Evolutionary conservation across 2,797 vertebrate species (phyloP), one percentile per base, ranked within the genome.

Genomic region (Phalanger gymnotis): DNA sequence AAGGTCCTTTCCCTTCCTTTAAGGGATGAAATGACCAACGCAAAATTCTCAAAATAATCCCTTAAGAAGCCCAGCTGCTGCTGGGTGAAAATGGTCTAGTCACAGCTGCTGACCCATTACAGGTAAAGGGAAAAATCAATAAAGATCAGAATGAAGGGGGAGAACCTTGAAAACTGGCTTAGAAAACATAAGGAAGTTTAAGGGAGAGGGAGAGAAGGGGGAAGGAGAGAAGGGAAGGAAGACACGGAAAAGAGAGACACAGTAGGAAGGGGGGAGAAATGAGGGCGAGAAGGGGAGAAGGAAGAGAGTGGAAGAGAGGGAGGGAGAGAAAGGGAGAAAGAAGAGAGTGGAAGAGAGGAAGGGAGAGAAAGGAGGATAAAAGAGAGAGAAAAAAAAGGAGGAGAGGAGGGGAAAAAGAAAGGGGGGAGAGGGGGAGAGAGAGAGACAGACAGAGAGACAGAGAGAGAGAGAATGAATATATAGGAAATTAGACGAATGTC

Each of bases 401-500:
- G 4, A 40, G 11, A 16, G 30, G 51, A 11, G 25, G 6, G 90
- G 54, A 1, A 30, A 1, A 4, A 12, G 31, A 34, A 2, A 98
- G 98, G 95, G 98, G 98, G 98, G 98, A 98, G 98, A 98, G 98
- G 93, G 95, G 94, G 95, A 96, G 96, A 7, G 40, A n/a, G 66
- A 54, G 14, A 53, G n/a, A 40, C 53, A 51, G 31, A n/a, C 13
- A 1, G 98, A 98, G 98, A 98, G 98, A 99, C 98, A 99, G 98
- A 98, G 98, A 98, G 54, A 73, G 51, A 92, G 96, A 97, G 56
- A 90, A 53, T 25, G 54, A 54, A 0, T 5, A 27, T 52, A 57
- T 57, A 57, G 28, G 57, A 53, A 27, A 12, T 11, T n/a, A 40
- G 92, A 34, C 10, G 56, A 40, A 54, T 53, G 53, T 56, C 98